Conservation (phyloP, 2,113 vertebrate genomes). For the Lates calcarifer region DNA sequence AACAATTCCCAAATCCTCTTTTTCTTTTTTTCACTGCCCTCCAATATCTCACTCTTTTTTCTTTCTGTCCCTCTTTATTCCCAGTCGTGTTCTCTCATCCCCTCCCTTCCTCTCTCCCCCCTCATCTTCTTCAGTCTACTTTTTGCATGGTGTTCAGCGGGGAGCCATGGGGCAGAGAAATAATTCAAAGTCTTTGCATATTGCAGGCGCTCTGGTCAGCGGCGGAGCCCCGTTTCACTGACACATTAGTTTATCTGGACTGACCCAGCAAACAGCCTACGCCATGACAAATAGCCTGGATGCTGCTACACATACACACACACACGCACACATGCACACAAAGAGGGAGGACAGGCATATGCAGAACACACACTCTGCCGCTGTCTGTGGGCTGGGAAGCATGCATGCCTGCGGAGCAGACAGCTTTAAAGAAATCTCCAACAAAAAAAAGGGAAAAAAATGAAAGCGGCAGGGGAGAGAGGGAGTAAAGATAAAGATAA, state of each 20-base stretch:
- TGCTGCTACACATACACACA: slow-evolving; percentile 49
- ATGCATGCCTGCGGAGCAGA: slow-evolving; percentile 77
- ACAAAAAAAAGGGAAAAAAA: slow-evolving; percentile 62
- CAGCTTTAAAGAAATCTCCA: slow-evolving; percentile 83
- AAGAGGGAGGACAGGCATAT: slow-evolving; percentile 42
- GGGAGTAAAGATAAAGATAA: slow-evolving; percentile 78
- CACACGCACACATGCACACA: slow-evolving; percentile 30
- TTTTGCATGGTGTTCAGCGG: slow-evolving; percentile 58
- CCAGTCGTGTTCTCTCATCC: slow-evolving; percentile 29
- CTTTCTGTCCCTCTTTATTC: slow-evolving; percentile 46
- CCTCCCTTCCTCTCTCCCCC: background rate
- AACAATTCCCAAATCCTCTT: slow-evolving; percentile 38
- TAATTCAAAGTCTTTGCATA: slow-evolving; percentile 87
- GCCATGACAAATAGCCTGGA: slow-evolving; percentile 85
- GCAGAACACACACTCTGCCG: slow-evolving; percentile 68
- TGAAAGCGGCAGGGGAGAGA: slow-evolving; percentile 71
- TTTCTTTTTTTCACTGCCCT: slow-evolving; percentile 20
- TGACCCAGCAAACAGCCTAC: slow-evolving; percentile 84
- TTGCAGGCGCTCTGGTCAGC: slow-evolving; percentile 85
- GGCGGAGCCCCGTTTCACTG: slow-evolving; percentile 76
- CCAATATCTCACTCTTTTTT: slow-evolving; percentile 50
- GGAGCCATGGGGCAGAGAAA: slow-evolving; percentile 84
- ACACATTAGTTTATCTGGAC: slow-evolving; percentile 87
- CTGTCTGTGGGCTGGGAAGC: slow-evolving; percentile 65
- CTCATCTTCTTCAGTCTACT: slow-evolving; percentile 32